These are phyloP conservation scores for Pocillopora meandrina DNA, from an alignment of 92 coral and sea anemone species.

Conservation along the genomic window DNA sequence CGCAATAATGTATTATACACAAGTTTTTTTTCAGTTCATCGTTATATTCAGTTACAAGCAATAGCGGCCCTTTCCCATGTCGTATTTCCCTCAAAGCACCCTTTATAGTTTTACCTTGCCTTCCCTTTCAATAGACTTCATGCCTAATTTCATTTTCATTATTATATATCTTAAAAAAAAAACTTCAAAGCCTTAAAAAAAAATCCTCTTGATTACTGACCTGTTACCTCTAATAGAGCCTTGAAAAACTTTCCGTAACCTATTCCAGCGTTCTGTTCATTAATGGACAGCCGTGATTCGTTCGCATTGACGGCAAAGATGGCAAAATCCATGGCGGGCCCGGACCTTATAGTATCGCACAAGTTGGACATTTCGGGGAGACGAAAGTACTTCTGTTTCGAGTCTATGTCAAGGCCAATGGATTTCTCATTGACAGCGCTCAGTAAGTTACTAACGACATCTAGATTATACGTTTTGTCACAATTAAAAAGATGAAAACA, in stretches of 20 bases:
- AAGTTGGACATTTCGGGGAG: constrained; percentile 41
- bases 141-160: not conserved
- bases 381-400: constrained; percentile 16
- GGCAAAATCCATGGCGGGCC: constrained; percentile 45
- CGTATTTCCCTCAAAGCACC: not conserved
- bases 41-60: too few relatives aligned
- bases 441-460: not conserved
- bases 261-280: constrained; percentile 49
- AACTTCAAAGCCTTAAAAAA: not conserved
- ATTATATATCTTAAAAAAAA: not conserved
- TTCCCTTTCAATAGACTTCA: too few relatives aligned
- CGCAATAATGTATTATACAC: too few relatives aligned
- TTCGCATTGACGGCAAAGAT: constrained; percentile 57
- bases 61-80: not conserved
- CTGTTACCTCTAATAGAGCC: not conserved
- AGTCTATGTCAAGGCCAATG: not conserved
- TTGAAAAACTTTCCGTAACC: constrained; percentile 47
- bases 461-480: constrained; percentile 5
- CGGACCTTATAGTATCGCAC: not conserved
- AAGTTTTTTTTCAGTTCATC: too few relatives aligned
- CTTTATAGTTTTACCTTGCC: too few relatives aligned
- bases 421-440: not conserved
- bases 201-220: not conserved
- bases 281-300: constrained; percentile 52
- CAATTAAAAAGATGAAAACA: constrained; percentile 15